These are phyloP conservation scores for Electrona antarctica DNA, from an alignment of 2,113 vertebrate species.

Conservation along the genomic window DNA sequence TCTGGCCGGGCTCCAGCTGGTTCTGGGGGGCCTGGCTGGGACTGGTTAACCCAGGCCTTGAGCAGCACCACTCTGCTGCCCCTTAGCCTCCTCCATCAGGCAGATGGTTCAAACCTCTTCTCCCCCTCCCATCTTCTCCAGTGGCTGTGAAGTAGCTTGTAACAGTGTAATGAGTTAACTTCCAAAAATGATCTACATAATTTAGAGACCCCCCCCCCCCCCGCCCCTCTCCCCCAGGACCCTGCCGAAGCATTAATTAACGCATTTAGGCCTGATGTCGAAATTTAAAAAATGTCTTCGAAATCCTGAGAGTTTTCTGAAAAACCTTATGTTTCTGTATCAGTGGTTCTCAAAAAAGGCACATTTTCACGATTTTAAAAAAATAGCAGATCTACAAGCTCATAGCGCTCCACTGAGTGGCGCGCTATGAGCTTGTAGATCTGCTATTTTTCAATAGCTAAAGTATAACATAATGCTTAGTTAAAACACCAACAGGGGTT, in stretches of 20 bases:
- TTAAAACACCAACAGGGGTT: too few relatives aligned
- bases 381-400: too few relatives aligned
- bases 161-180: conserved; percentile 77
- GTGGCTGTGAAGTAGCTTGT: conserved; percentile 60
- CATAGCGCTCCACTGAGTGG: too few relatives aligned
- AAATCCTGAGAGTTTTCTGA: too few relatives aligned
- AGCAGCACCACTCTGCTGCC: conserved; percentile 50
- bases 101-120: conserved; percentile 50
- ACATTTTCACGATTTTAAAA: too few relatives aligned
- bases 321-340: too few relatives aligned
- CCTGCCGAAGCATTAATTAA: conserved; percentile 76
- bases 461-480: too few relatives aligned
- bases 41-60: conserved; percentile 60
- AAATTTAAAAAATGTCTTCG: too few relatives aligned
- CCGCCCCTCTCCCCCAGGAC: conserved; percentile 57
- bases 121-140: conserved; percentile 48
- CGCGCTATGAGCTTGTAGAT: too few relatives aligned
- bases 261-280: too few relatives aligned
- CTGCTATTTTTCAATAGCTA: too few relatives aligned
- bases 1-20: conserved; percentile 68
- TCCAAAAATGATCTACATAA: conserved; percentile 75
- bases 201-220: conserved; percentile 57
- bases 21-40: conserved; percentile 41
- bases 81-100: conserved; percentile 42
- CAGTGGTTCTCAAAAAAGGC: too few relatives aligned